Evolutionary conservation across 2,113 vertebrate species (phyloP), one percentile per base, ranked within the genome.

Genomic region (Hepsetus odoe): DNA sequence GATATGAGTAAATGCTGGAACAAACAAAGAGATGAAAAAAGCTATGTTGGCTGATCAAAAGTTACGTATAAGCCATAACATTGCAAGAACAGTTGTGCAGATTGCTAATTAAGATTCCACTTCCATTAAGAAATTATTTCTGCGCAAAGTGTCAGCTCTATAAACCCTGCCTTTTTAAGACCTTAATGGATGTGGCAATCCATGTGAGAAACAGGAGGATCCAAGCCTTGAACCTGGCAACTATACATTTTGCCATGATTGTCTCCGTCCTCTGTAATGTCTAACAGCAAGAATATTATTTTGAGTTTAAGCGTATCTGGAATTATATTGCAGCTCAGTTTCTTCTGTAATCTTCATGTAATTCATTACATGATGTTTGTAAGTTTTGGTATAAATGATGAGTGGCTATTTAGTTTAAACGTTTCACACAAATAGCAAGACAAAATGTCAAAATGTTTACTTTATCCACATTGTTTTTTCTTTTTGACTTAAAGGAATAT

Each of bases 101-200:
- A 87, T 84, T 83, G 82, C 82, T 90, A 86, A 90, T 89, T 84
- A 85, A 82, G 79, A 69, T 66, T 64, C 65, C 71, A 53, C 80
- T 81, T 79, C 88, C 83, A 87, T 90, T 87, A 87, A 82, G 77
- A 82, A 56, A 79, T 88, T 80, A 89, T 85, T 88, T 80, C 88
- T 85, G 83, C 77, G 85, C 80, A 79, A 78, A 81, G 82, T 80
- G 76, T 88, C 83, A 87, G 83, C 66, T 82, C 83, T 82, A 73
- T 81, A 83, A 55, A 53, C 79, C 82, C 79, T 80, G 83, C 68
- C 84, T 77, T 77, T 83, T 72, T 46, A 74, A 35, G 73, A 79
- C 69, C 64, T 74, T 88, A 88, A 89, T 86, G 79, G 82, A 85
- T 65, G 83, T 77, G 85, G 69, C 81, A 85, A 87, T 79, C 88